Evolutionary conservation across 2,888 invertebrate species (phyloP), one percentile per base, ranked within the genome.

Genomic region (Drosophila phalerata): DNA sequence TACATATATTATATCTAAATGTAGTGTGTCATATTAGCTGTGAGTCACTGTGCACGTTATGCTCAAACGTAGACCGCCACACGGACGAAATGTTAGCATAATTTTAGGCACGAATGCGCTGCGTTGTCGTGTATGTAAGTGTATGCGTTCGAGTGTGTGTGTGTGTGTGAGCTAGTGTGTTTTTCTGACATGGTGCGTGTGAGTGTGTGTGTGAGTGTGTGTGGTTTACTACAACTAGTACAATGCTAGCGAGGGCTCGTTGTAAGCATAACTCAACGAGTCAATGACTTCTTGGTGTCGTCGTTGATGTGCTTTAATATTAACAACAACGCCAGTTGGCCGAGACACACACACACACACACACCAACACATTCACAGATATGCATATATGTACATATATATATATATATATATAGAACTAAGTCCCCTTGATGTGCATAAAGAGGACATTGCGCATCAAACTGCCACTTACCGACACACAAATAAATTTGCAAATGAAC

Each of bases 251-350:
- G 65, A 70, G 73, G 66, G 65, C 73, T 79, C 43, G 72, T 70
- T 86, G 86, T 86, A 81, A 81, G 86, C 89, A 89, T 88, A 91
- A 88, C 88, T 90, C 89, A 91, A 86, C 85, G 86, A 91, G 91
- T 90, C 91, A 91, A 90, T 91, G 91, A 91, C 91, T 91, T 91
- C 88, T 91, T 89, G 89, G 87, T 90, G 86, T 89, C 85, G 87
- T 88, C 83, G 89, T 86, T 89, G 82, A 89, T 89, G 86, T 85
- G 86, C 84, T 89, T 88, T 90, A 90, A 86, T 90, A 90, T 87
- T 81, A 90, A 90, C 90, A 90, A 82, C 85, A 85, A 67, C 81
- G 66, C 51, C 75, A 78, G 67, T 76, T 73, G 68, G 67, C 73
- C 57, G 63, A 48, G 49, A 68, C 55, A 69, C 55, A 73, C 64